Conservation (phyloP, 1,140 invertebrate species). For the Conus ventricosus region DNA sequence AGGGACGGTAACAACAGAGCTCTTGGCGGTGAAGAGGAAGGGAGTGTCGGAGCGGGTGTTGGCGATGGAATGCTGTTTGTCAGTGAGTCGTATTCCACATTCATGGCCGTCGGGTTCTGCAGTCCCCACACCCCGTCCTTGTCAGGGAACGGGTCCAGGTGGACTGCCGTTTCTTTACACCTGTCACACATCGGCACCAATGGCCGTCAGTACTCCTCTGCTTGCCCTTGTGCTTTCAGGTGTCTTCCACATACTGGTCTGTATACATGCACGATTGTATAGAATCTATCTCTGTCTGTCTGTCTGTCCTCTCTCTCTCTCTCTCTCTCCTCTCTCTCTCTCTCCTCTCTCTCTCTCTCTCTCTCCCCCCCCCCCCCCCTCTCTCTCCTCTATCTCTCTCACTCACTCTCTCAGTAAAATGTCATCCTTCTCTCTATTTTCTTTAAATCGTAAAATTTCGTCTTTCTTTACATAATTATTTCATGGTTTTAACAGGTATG, state of each 20-base stretch:
- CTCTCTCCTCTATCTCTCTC: too few species aligned
- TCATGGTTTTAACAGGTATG: neutral
- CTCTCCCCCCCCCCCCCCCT: too few species aligned
- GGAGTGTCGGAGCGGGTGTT: neutral
- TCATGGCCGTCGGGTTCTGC: neutral
- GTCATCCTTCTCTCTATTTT: neutral
- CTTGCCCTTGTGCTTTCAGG: too few species aligned
- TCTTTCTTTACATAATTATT: neutral
- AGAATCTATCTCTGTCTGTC: neutral
- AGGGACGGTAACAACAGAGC: neutral
- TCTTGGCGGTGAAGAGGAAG: neutral
- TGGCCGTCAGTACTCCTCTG: too few species aligned
- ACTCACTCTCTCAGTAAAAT: neutral
- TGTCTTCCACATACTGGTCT: neutral
- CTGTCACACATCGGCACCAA: neutral
- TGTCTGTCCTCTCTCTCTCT: too few species aligned
- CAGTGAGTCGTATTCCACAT: neutral
- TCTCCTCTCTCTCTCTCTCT: too few species aligned
- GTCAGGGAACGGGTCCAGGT: neutral
- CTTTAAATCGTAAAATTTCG: neutral
- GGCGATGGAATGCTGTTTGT: neutral
- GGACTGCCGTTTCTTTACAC: neutral
- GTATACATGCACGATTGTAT: neutral
- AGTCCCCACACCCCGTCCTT: neutral
- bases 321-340: too few species aligned